These are phyloP conservation scores for Agrotis exclamationis DNA, from an alignment of 2,888 invertebrate species.

Conservation along the genomic window DNA sequence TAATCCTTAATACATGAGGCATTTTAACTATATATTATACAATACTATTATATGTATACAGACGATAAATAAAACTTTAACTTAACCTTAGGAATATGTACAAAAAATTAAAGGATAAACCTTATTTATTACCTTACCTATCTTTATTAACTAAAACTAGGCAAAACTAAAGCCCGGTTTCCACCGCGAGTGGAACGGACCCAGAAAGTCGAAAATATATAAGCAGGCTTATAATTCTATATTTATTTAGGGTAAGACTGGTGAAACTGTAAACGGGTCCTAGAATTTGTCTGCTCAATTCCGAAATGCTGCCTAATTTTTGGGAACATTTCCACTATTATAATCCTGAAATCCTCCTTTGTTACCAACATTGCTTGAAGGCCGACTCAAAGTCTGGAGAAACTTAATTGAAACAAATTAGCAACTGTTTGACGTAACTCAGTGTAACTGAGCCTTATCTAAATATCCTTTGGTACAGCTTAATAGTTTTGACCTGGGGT, in stretches of 20 bases:
- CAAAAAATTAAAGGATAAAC: too few relatives aligned
- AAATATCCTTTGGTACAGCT: constrained; percentile 26
- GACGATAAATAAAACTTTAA: too few relatives aligned
- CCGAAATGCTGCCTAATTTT: constrained; percentile 17
- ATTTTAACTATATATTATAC: too few relatives aligned
- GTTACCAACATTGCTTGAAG: constrained; percentile 19
- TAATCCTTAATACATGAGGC: too few relatives aligned
- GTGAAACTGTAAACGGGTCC: neutral
- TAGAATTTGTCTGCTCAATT: neutral
- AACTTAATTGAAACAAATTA: constrained; percentile 55
- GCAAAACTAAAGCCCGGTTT: too few relatives aligned
- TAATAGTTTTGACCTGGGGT: constrained; percentile 28
- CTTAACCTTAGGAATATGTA: too few relatives aligned
- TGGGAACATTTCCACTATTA: neutral
- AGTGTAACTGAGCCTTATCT: constrained; percentile 49
- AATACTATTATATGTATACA: too few relatives aligned
- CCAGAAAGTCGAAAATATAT: too few relatives aligned
- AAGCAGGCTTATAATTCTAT: neutral
- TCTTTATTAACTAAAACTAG: too few relatives aligned
- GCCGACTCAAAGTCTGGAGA: constrained; percentile 29
- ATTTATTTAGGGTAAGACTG: neutral
- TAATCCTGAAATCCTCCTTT: constrained; percentile 23
- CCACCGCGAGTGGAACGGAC: too few relatives aligned
- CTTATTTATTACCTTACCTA: too few relatives aligned
- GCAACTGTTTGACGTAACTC: constrained; percentile 32